phyloP scores from a whole-genome alignment of 1,140 invertebrate genomes.

The Cotesia chilonis region DNA sequence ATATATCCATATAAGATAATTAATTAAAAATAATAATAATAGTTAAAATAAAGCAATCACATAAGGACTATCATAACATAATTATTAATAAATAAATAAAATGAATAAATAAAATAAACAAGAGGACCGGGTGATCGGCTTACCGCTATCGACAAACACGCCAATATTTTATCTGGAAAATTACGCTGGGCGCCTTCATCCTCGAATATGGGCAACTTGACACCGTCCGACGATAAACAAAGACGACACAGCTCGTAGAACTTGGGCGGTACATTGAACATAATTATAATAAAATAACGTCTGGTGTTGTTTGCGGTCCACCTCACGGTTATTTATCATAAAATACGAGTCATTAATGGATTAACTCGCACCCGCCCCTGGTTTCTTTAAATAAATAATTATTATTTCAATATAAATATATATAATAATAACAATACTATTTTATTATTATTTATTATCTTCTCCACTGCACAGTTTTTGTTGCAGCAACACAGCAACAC shows the following conservation, averaged over 20 bases:
- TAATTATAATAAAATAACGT: slow-evolving; percentile 49
- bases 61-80: too few relatives aligned
- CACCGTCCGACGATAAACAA: slow-evolving; percentile 67
- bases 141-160: slow-evolving; percentile 65
- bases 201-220: slow-evolving; percentile 66
- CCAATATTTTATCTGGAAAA: slow-evolving; percentile 64
- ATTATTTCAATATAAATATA: too few relatives aligned
- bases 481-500: slow-evolving; percentile 44
- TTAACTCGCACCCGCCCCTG: slow-evolving; percentile 22
- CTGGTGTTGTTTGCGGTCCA: slow-evolving; percentile 49
- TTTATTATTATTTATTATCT: slow-evolving; percentile 41
- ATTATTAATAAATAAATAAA: background rate
- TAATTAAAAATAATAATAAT: background rate
- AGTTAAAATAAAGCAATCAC: background rate
- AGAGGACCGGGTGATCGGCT: slow-evolving; percentile 38
- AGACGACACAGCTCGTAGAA: slow-evolving; percentile 67
- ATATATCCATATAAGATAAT: background rate
- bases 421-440: background rate
- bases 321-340: slow-evolving; percentile 31
- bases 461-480: slow-evolving; percentile 49
- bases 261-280: slow-evolving; percentile 67
- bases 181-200: slow-evolving; percentile 63
- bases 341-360: slow-evolving; percentile 50
- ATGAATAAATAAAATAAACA: background rate
- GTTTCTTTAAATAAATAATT: too few relatives aligned